Percentiles rank a stretch among this genome's conserved stretches.
Evolutionary conservation across 2,113 vertebrate genomes (phyloP).

Genomic region (Chionodraco myersi): DNA sequence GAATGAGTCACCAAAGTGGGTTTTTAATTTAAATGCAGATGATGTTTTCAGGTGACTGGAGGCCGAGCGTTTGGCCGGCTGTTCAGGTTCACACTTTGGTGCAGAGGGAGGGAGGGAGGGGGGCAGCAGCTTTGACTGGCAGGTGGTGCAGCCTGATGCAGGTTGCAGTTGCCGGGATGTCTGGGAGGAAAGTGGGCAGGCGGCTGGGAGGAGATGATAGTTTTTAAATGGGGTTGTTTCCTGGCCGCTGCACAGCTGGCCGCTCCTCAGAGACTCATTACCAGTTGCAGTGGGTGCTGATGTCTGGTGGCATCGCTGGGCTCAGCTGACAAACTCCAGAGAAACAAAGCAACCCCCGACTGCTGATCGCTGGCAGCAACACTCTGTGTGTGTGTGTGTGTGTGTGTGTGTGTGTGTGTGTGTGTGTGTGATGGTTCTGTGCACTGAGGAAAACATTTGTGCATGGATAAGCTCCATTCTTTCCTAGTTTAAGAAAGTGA

Average conservation of each 20-base stretch:
- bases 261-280: conserved; percentile 62
- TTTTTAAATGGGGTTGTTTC: conserved; percentile 41
- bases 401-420: too few relatives aligned
- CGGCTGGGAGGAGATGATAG: conserved; percentile 14
- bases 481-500: background rate
- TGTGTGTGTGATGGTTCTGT: background rate
- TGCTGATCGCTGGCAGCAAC: conserved; percentile 11
- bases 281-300: conserved; percentile 17
- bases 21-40: conserved; percentile 59
- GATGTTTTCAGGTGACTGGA: conserved; percentile 45
- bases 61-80: conserved; percentile 30
- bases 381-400: background rate
- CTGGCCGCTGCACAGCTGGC: conserved; percentile 40
- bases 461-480: background rate
- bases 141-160: conserved; percentile 26
- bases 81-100: conserved; percentile 19
- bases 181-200: conserved; percentile 24
- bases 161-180: conserved; percentile 23
- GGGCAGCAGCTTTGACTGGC: conserved; percentile 10
- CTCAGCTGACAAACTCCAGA: conserved; percentile 26
- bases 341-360: conserved; percentile 20
- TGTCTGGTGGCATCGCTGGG: conserved; percentile 47
- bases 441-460: background rate
- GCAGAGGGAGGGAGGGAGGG: background rate
- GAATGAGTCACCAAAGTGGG: conserved; percentile 12